Conservation (phyloP, 2,888 invertebrate species). For the Gymnosoma rotundatum region DNA sequence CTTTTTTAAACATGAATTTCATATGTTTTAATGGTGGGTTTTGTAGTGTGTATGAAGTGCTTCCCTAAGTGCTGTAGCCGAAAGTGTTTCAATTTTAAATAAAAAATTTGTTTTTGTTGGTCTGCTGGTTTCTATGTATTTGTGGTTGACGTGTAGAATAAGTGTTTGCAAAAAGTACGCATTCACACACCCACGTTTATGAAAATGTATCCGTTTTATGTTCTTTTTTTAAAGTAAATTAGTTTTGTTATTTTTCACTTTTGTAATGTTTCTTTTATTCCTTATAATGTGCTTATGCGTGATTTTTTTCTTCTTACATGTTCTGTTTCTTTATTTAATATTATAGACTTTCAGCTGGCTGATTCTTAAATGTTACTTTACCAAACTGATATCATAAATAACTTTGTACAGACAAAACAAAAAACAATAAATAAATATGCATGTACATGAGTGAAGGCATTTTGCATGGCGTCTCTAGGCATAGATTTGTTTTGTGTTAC, state of each 20-base stretch:
- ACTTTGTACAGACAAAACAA: too few species aligned
- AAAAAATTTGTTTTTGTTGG: background rate
- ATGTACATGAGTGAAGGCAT: too few species aligned
- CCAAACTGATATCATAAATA: too few species aligned
- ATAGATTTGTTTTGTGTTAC: constrained; percentile 23
- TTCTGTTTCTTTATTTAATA: background rate
- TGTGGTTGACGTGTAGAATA: background rate
- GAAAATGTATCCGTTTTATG: constrained; percentile 28
- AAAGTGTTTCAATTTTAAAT: background rate
- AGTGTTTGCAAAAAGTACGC: background rate
- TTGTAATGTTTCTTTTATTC: constrained; percentile 43
- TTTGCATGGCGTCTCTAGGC: background rate
- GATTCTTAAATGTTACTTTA: too few species aligned
- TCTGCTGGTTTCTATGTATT: background rate
- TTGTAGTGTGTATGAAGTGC: background rate
- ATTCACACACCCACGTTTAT: background rate
- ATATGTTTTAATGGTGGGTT: background rate
- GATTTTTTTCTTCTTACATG: background rate
- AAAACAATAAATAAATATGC: too few species aligned
- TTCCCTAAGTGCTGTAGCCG: constrained; percentile 5
- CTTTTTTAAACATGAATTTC: constrained; percentile 37
- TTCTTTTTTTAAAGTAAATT: constrained; percentile 9
- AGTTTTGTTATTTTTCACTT: constrained; percentile 1
- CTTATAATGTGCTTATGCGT: constrained; percentile 28
- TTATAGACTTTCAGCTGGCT: constrained; percentile 8